These are phyloP conservation scores for Caenorhabditis panamensis DNA, from an alignment of 2,888 invertebrate species.

Conservation along the genomic window DNA sequence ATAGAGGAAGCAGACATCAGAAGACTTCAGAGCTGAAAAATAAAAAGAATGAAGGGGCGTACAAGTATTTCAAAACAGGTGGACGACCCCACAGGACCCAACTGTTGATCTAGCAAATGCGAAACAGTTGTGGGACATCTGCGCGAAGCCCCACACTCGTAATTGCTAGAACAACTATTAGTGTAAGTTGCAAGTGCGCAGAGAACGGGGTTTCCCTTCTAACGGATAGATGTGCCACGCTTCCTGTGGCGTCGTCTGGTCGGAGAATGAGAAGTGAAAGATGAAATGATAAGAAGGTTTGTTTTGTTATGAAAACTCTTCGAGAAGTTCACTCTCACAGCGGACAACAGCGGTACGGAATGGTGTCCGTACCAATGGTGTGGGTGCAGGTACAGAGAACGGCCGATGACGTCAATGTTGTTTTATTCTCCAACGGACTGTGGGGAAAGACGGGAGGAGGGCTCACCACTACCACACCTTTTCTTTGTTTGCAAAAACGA, in stretches of 20 bases:
- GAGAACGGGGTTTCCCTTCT: too few species aligned
- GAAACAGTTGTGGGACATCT: slow-evolving; percentile 25
- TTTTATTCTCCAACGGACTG: background rate
- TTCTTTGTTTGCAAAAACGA: slow-evolving; percentile 21
- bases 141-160: background rate
- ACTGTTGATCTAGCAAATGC: background rate
- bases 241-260: slow-evolving; percentile 6
- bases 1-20: background rate
- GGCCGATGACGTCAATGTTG: background rate
- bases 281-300: slow-evolving; percentile 17
- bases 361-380: slow-evolving; percentile 1
- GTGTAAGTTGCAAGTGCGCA: background rate
- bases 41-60: too few species aligned
- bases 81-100: too few species aligned
- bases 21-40: background rate
- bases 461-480: background rate
- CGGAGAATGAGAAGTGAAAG: background rate
- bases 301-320: background rate
- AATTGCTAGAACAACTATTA: background rate
- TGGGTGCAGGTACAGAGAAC: background rate
- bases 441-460: background rate
- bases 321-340: background rate
- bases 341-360: background rate
- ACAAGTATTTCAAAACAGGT: too few species aligned
- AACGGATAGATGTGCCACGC: background rate